Base-by-base conservation (phyloP, 2,113 vertebrate genomes). In the Paraplagusia blochii region DNA sequence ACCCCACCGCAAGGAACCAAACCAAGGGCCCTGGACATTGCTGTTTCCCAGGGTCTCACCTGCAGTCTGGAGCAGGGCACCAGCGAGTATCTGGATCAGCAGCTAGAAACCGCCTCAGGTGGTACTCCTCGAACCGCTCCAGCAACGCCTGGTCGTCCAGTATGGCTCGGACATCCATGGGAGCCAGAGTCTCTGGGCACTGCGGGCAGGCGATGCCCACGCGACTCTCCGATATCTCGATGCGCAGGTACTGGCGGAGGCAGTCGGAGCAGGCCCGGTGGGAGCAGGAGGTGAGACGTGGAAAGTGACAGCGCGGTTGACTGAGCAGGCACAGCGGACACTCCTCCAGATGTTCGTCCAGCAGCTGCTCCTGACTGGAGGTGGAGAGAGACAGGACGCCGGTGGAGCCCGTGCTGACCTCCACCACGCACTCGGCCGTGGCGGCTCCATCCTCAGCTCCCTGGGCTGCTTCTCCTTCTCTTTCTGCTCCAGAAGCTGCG, bases 291-390 rank as follows among this genome's bases (percentile, higher is more conserved):
- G 79, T 82, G 48, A 93, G 89, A 1, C 62, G 78, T 1, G 91
- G 92, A 61, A 94, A 93, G 74, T 88, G 90, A 73, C 85, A 82
- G 0, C 88, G 87, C 0, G 92, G 92, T 77, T 94, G 93, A 52
- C 90, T 90, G 63, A 94, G 90, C 71, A 94, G 90, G 86, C 93
- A 94, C 60, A 94, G 83, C 0, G 93, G 93, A 53, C 93, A 94
- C 79, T 95, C 93, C 74, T 93, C 93, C 74, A 91, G 72, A 82
- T 90, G 88, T 57, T 90, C 84, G 0, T 89, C 90, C 68, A 90
- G 53, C 29, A 90, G 66, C 63, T 90, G 90, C 47, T 92, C 90
- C 76, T 90, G 89, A 80, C 88, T 88, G 59, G 88, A 88, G 16
- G 85, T 82, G 52, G 89, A 88, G 38, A 90, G 88, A 34, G 90